Conservation (phyloP, 2,888 invertebrate genomes). For the Sceliomorpha sp. region DNA sequence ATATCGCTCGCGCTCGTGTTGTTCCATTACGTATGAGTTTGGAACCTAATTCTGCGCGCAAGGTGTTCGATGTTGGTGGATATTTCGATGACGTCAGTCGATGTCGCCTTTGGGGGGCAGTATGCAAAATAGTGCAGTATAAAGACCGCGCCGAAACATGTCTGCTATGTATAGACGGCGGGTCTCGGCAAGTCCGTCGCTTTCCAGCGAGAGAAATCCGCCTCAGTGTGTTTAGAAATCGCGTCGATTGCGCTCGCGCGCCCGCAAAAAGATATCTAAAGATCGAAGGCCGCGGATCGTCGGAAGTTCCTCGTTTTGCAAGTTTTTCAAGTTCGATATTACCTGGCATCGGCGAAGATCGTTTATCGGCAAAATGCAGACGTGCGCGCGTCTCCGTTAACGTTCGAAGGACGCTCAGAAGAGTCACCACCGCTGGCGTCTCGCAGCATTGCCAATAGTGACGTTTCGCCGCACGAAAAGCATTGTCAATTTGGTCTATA, state of each 20-base stretch:
- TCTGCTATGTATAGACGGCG: constrained; percentile 58
- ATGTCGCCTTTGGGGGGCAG: constrained; percentile 55
- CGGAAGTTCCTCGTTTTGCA: neutral
- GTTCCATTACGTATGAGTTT: no score
- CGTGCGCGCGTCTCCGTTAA: constrained; percentile 1
- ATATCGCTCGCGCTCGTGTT: no score
- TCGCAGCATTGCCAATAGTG: constrained; percentile 20
- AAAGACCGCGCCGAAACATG: constrained; percentile 65
- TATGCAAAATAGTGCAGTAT: constrained; percentile 73
- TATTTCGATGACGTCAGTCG: constrained; percentile 59
- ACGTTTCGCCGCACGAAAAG: constrained; percentile 24
- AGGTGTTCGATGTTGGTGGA: constrained; percentile 53
- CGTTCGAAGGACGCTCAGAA: constrained; percentile 9
- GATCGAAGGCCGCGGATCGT: constrained; percentile 3
- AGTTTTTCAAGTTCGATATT: neutral
- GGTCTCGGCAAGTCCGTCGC: constrained; percentile 25
- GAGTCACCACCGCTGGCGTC: neutral
- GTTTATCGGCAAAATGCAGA: neutral
- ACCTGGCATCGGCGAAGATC: neutral
- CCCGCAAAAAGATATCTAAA: constrained; percentile 33
- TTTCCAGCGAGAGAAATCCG: constrained; percentile 25
- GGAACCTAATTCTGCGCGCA: constrained; percentile 19
- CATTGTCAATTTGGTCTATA: constrained; percentile 46
- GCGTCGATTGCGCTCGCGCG: constrained; percentile 23
- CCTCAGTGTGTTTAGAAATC: constrained; percentile 32